Percentiles rank a stretch among this genome's conserved stretches.
phyloP scores from a whole-genome alignment of 2,797 vertebrate genomes.

The Urosaurus nigricauda region DNA sequence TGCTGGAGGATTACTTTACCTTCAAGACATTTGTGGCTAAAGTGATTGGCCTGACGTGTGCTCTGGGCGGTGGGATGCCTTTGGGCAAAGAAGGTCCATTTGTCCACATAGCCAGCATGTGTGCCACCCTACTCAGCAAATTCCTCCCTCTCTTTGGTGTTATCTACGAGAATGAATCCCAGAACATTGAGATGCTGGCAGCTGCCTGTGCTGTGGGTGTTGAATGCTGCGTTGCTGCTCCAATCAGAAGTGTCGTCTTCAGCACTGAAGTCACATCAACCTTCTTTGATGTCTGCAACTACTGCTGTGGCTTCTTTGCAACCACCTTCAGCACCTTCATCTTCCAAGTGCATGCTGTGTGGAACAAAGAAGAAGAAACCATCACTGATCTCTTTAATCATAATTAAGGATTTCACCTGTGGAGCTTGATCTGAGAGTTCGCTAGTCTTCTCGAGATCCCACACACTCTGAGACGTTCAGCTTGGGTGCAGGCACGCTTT shows the following conservation, averaged over 20 bases:
- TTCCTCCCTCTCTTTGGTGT: conserved; percentile 97
- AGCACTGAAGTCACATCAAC: conserved; percentile 98
- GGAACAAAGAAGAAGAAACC: conserved; percentile 98
- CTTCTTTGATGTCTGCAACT: conserved; percentile 97
- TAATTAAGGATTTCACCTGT: no score
- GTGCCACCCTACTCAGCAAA: conserved; percentile 93
- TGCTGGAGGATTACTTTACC: conserved; percentile 97
- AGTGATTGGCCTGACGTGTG: conserved; percentile 95
- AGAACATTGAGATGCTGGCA: conserved; percentile 97
- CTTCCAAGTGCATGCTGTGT: conserved; percentile 95
- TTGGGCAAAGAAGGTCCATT: conserved; percentile 98
- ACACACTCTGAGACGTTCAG: no score
- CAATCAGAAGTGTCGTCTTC: conserved; percentile 98
- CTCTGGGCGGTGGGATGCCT: conserved; percentile 95
- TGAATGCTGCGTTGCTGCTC: conserved; percentile 96
- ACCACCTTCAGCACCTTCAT: conserved; percentile 98
- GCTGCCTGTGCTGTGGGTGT: conserved; percentile 96
- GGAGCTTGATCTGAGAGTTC: no score
- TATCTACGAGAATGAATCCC: conserved; percentile 96
- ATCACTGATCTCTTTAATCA: no score
- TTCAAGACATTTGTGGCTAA: conserved; percentile 98
- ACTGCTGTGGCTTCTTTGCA: conserved; percentile 97
- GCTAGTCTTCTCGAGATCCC: no score
- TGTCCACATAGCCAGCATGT: conserved; percentile 96
- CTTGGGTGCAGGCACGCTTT: no score